Evolutionary conservation across 2,888 invertebrate genomes (phyloP), one percentile per base, ranked within the genome.

Genomic region (Phaonia tiefii): DNA sequence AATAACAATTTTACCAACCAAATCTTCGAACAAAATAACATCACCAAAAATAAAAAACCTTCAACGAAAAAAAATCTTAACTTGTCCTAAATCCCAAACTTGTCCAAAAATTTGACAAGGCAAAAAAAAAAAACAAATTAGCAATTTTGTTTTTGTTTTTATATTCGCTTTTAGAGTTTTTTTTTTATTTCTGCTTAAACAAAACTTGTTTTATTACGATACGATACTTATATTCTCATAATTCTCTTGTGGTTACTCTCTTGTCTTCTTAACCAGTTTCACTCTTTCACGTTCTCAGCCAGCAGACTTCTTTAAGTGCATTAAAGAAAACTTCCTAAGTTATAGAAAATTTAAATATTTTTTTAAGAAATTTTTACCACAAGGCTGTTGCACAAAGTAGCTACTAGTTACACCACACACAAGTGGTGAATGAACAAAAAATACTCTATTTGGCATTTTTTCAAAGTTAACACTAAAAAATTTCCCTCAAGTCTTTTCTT

Each of bases 161-260:
- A 31, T 5, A 5, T 31, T 31, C 31, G 31, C 8, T 31, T n/a
- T n/a, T n/a, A n/a, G n/a, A n/a, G n/a, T n/a, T n/a, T n/a, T n/a
- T 31, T 31, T 31, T 3, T 31, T 31, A 31, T 69, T 69, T n/a
- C n/a, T 39, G 39, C 37, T 69, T 65, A 58, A 51, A 20, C 39
- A 51, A 80, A 80, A 80, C 80, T 80, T 69, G 80, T 80, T 80
- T 80, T 73, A 22, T 73, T 76, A 31, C 65, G 63, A 60, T 69
- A 69, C 63, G 54, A n/a, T 22, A 11, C 10, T 13, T 10, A 13
- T 54, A 1, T 54, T 51, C 1, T 20, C 46, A 20, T 54, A 54
- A 11, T 10, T 54, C 25, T 49, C 49, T 17, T 17, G 10, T 10
- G 22, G 25, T 54, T 10, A 15, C 10, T 8, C 49, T 49, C n/a